phyloP scores from a whole-genome alignment of 2,888 invertebrate species.

The Plagiodera versicolora region DNA sequence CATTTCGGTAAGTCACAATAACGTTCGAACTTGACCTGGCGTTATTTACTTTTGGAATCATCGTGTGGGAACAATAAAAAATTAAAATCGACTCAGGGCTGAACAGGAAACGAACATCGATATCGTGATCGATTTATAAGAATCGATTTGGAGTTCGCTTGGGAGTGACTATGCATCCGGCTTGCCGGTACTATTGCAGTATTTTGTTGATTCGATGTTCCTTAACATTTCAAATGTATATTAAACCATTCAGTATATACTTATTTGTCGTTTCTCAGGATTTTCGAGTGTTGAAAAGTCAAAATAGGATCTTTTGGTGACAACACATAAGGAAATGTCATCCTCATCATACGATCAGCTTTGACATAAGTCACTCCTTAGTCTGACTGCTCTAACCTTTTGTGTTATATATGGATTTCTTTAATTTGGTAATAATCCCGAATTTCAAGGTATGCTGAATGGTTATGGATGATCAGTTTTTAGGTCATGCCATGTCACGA shows the following conservation, averaged over 20 bases:
- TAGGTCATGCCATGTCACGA: neutral
- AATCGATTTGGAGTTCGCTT: neutral
- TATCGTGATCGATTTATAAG: slow-evolving; percentile 4
- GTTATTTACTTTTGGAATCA: slow-evolving; percentile 8
- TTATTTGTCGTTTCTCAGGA: too few relatives aligned
- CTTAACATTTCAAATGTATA: too few relatives aligned
- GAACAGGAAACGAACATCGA: slow-evolving; percentile 8
- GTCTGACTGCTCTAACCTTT: neutral
- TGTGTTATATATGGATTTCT: neutral
- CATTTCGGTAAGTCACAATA: neutral
- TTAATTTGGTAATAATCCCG: neutral
- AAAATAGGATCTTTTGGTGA: too few relatives aligned
- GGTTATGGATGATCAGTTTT: neutral
- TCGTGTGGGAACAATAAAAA: slow-evolving; percentile 14
- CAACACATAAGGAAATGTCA: too few relatives aligned
- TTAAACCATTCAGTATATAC: too few relatives aligned
- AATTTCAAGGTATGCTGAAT: neutral
- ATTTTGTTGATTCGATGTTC: too few relatives aligned
- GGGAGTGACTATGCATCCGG: neutral
- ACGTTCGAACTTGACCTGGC: slow-evolving; percentile 12
- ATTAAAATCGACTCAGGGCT: slow-evolving; percentile 7
- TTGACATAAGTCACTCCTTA: neutral
- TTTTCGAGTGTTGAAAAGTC: too few relatives aligned
- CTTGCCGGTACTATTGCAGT: too few relatives aligned
- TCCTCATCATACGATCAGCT: too few relatives aligned